A percentile compares a stretch with the other conserved stretches of the same genome.
phyloP scores from a whole-genome alignment of 2,113 vertebrate species.

The Tetrao urogallus region DNA sequence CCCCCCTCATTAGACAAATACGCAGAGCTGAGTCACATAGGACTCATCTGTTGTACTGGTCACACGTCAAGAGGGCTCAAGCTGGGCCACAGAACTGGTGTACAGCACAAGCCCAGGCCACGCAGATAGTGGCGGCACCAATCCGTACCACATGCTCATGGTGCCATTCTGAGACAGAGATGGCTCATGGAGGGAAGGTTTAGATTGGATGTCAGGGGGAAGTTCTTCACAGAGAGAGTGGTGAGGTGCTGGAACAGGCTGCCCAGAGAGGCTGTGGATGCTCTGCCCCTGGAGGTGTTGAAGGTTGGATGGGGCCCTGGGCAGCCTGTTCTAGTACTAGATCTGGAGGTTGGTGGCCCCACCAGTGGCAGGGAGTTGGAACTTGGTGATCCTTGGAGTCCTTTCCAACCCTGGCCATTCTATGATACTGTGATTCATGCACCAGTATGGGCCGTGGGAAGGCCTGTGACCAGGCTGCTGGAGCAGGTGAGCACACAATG shows the following conservation, averaged over 20 bases:
- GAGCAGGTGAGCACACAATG: accelerated
- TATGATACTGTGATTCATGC: neutral
- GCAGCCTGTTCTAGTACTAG: no score
- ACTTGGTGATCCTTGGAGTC: no score
- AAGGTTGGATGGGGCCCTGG: no score
- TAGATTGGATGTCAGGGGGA: no score
- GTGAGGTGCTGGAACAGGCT: no score
- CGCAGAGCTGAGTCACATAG: neutral
- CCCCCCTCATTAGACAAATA: neutral
- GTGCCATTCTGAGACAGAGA: neutral
- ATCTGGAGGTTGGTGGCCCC: neutral
- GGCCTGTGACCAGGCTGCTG: neutral
- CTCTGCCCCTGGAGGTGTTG: no score
- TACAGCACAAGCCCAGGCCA: neutral
- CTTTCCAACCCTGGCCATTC: no score
- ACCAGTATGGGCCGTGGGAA: accelerated
- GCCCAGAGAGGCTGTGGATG: no score
- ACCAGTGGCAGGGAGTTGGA: no score
- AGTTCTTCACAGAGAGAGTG: no score
- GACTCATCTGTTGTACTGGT: neutral
- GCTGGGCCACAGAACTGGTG: neutral
- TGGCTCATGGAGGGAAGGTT: neutral
- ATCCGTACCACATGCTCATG: no score
- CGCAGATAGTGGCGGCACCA: neutral
- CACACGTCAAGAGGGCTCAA: neutral